A percentile compares a stretch with the other conserved stretches of the same genome.
Evolutionary conservation across 1,140 invertebrate genomes (phyloP).

Genomic region (Philotrypesis tridentata): DNA sequence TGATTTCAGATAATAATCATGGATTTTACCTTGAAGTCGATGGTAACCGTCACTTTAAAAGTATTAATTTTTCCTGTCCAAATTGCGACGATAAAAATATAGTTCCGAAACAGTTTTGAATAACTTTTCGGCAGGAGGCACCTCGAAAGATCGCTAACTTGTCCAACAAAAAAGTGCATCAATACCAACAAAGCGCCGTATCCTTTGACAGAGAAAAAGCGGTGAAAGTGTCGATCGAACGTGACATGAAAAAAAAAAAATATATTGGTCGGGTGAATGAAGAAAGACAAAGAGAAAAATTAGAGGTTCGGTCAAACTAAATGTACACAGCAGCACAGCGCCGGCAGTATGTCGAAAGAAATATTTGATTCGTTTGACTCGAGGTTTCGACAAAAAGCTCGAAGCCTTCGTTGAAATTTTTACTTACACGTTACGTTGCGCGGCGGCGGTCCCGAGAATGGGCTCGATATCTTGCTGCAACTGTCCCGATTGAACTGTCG

Average conservation of each 20-base stretch:
- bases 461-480: constrained; percentile 6
- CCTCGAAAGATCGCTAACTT: no score
- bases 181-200: no score
- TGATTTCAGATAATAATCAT: no score
- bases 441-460: not conserved
- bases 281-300: constrained; percentile 25
- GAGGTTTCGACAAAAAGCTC: not conserved
- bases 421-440: constrained; percentile 13
- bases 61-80: no score
- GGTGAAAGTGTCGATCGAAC: constrained; percentile 28
- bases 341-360: constrained; percentile 1
- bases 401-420: constrained; percentile 32
- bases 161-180: no score
- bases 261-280: not conserved
- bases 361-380: constrained; percentile 29
- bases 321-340: not conserved
- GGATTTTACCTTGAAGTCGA: no score
- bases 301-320: constrained; percentile 7
- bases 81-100: no score
- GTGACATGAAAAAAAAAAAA: not conserved
- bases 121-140: no score
- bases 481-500: constrained; percentile 33
- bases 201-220: not conserved
- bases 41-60: no score
- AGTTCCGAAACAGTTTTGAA: no score